These are phyloP conservation scores for Trichonephila inaurata DNA, from an alignment of 1,140 invertebrate species.

Conservation along the genomic window DNA sequence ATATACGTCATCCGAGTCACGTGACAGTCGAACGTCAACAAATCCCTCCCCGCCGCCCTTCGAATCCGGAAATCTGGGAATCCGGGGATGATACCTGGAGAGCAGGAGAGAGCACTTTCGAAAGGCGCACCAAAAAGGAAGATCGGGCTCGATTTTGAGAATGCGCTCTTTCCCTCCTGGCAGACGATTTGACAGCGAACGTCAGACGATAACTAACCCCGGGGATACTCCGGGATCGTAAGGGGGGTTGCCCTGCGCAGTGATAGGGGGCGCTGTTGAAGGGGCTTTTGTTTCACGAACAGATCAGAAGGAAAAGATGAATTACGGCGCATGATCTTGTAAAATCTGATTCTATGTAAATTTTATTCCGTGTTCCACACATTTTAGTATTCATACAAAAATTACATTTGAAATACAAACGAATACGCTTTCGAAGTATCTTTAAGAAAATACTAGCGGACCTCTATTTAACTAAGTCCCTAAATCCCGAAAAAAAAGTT, in stretches of 20 bases:
- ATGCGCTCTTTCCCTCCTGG: not conserved
- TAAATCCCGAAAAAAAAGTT: no score
- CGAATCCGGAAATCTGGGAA: not conserved
- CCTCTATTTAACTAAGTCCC: no score
- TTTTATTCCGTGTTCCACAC: no score
- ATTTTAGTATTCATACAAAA: no score
- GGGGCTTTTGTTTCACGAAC: not conserved
- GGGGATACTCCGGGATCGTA: slow-evolving; percentile 2
- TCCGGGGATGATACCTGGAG: not conserved
- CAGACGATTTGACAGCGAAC: not conserved
- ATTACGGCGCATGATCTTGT: not conserved
- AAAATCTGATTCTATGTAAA: not conserved
- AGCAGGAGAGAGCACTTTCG: not conserved
- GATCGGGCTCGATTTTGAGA: not conserved
- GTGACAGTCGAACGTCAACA: slow-evolving; percentile 20
- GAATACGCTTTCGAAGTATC: no score
- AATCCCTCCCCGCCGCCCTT: not conserved
- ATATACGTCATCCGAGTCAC: not conserved
- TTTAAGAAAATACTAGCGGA: no score
- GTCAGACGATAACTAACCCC: slow-evolving; percentile 12
- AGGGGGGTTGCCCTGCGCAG: not conserved
- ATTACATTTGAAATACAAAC: no score
- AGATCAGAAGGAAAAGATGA: not conserved
- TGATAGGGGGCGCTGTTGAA: not conserved
- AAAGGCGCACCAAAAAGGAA: not conserved